Evolutionary conservation across 2,888 invertebrate genomes (phyloP).

Genomic region (Xestoiulus laeticollis): DNA sequence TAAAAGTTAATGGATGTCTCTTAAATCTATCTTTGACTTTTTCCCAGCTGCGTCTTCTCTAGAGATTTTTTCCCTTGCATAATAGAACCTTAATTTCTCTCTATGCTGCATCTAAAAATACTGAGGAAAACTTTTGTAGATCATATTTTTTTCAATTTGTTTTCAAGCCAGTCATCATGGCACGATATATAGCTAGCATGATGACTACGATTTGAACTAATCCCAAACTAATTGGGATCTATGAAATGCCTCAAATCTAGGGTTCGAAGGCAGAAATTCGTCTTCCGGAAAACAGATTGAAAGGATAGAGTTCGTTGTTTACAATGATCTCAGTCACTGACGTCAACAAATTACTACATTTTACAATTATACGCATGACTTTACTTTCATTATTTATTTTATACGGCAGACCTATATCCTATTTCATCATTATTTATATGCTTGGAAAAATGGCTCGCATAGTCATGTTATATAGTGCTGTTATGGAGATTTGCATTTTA

Average conservation of each 20-base stretch:
- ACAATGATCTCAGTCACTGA: neutral
- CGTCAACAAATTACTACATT: neutral
- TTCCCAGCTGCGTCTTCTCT: neutral
- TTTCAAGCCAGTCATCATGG: neutral
- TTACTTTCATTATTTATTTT: neutral
- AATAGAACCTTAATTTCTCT: neutral
- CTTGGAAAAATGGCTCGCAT: neutral
- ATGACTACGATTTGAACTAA: slow-evolving; percentile 1
- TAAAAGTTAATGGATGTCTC: neutral
- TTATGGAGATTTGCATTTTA: neutral
- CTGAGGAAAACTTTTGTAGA: neutral
- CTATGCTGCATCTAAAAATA: neutral
- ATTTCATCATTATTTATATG: slow-evolving; percentile 6
- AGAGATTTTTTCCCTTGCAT: neutral
- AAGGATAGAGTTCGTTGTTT: neutral
- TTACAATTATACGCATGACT: neutral
- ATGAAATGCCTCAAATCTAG: neutral
- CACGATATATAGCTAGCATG: neutral
- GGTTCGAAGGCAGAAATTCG: neutral
- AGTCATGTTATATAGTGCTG: neutral
- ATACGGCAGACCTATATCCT: neutral
- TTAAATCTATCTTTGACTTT: neutral
- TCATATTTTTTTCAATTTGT: neutral
- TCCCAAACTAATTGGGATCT: slow-evolving; percentile 14
- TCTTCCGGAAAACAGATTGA: slow-evolving; percentile 1